Evolutionary conservation across 2,797 vertebrate genomes (phyloP).

Genomic region (Euthynnus affinis): DNA sequence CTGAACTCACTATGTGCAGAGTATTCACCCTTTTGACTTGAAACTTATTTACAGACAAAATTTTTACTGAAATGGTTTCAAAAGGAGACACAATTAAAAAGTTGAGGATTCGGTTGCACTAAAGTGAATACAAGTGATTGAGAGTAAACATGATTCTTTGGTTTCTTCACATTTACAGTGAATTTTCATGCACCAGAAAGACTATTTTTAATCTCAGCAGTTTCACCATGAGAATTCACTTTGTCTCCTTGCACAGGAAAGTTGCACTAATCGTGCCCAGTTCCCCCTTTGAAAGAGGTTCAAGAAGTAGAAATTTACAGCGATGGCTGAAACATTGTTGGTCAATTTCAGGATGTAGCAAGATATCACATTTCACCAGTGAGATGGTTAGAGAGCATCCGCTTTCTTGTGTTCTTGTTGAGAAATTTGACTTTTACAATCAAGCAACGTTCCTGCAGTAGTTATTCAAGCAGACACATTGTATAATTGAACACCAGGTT

Average conservation of each 20-base stretch:
- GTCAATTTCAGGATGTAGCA: slow-evolving; percentile 48
- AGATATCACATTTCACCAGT: slow-evolving; percentile 41
- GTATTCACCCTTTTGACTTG: not conserved
- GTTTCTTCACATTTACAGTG: not conserved
- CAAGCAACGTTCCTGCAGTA: not conserved
- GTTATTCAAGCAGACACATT: not conserved
- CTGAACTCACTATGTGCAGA: not conserved
- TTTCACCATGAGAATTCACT: not conserved
- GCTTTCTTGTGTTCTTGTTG: not conserved
- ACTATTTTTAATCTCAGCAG: not conserved
- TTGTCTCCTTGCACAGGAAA: not conserved
- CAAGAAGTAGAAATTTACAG: slow-evolving; percentile 46
- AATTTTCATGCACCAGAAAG: not conserved
- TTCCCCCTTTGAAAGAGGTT: slow-evolving; percentile 31
- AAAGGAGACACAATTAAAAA: not conserved
- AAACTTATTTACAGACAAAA: not conserved
- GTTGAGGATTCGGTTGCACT: not conserved
- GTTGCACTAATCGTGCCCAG: slow-evolving; percentile 8
- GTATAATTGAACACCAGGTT: not conserved
- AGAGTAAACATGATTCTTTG: not conserved
- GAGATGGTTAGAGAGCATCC: not conserved
- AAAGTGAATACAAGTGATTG: not conserved
- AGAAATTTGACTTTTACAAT: slow-evolving; percentile 25
- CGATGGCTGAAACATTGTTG: slow-evolving; percentile 23
- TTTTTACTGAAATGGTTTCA: not conserved